phyloP scores from a whole-genome alignment of 2,797 vertebrate genomes.

The Falco novaeseelandiae region DNA sequence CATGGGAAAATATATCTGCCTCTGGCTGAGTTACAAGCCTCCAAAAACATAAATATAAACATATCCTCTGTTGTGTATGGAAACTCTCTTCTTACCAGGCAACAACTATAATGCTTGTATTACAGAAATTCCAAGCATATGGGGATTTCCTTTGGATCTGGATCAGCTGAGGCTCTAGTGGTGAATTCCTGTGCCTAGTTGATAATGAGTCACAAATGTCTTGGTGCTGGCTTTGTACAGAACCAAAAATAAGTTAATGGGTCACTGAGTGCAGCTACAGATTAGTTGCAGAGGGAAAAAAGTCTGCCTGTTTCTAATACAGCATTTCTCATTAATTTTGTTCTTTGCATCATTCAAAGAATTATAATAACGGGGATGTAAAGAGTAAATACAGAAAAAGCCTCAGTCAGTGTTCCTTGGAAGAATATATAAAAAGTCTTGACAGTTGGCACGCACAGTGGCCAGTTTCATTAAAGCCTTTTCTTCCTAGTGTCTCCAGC shows the following conservation, averaged over 20 bases:
- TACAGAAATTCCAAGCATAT: slow-evolving; percentile 43
- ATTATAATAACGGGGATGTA: slow-evolving; percentile 34
- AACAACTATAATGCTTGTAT: slow-evolving; percentile 2
- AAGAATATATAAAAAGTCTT: slow-evolving; percentile 45
- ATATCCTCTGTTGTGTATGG: background rate
- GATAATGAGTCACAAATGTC: slow-evolving; percentile 54
- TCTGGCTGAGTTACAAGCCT: background rate
- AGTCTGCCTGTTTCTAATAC: background rate
- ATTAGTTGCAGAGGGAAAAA: background rate
- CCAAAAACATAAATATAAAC: slow-evolving; percentile 35
- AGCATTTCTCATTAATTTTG: background rate
- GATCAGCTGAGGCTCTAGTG: slow-evolving; percentile 6
- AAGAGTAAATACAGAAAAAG: slow-evolving; percentile 49
- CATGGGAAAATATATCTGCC: background rate
- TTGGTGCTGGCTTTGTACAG: slow-evolving; percentile 14
- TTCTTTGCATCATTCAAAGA: slow-evolving; percentile 4
- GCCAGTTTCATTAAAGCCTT: slow-evolving; percentile 67
- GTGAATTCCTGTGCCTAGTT: slow-evolving; percentile 33
- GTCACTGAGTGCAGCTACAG: background rate
- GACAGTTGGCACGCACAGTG: slow-evolving; percentile 53
- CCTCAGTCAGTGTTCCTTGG: slow-evolving; percentile 44
- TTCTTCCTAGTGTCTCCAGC: slow-evolving; percentile 65
- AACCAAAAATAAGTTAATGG: slow-evolving; percentile 47
- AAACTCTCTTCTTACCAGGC: background rate
- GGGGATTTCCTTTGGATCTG: slow-evolving; percentile 62